phyloP scores from a whole-genome alignment of 2,113 vertebrate species.

The Crotalus viridis region DNA sequence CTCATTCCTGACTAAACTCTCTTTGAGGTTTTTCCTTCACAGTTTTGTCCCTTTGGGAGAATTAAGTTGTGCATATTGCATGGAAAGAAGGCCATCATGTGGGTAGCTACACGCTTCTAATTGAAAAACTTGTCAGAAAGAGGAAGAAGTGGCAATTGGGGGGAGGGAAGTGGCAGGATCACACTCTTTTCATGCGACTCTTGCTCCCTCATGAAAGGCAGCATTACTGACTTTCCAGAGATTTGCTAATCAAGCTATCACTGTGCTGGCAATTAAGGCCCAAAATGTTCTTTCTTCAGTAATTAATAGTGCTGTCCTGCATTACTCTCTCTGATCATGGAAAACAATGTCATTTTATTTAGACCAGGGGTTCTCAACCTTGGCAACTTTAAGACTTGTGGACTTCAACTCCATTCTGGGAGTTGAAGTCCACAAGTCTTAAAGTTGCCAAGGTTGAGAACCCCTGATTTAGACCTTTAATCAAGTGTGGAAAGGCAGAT shows the following conservation, averaged over 20 bases:
- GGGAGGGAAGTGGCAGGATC: slow-evolving; percentile 42
- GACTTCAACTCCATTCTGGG: too few species aligned
- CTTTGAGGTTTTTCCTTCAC: slow-evolving; percentile 30
- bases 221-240: slow-evolving; percentile 39
- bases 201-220: slow-evolving; percentile 53
- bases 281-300: slow-evolving; percentile 7
- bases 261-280: slow-evolving; percentile 39
- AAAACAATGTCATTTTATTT: not conserved
- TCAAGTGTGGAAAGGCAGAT: not conserved
- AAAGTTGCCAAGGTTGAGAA: too few species aligned
- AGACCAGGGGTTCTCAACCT: not conserved
- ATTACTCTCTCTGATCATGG: slow-evolving; percentile 40
- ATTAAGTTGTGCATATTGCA: slow-evolving; percentile 56
- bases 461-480: not conserved
- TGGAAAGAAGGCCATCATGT: slow-evolving; percentile 63
- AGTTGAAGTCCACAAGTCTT: too few species aligned
- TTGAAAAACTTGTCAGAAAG: slow-evolving; percentile 71
- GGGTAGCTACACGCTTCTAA: slow-evolving; percentile 71
- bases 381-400: too few species aligned
- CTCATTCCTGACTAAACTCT: slow-evolving; percentile 33
- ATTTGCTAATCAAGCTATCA: slow-evolving; percentile 45
- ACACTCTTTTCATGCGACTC: slow-evolving; percentile 42
- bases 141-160: slow-evolving; percentile 55
- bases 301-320: slow-evolving; percentile 37
- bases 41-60: slow-evolving; percentile 43